These are phyloP conservation scores for Pardalotus punctatus DNA, from an alignment of 2,113 vertebrate genomes.

Conservation along the genomic window DNA sequence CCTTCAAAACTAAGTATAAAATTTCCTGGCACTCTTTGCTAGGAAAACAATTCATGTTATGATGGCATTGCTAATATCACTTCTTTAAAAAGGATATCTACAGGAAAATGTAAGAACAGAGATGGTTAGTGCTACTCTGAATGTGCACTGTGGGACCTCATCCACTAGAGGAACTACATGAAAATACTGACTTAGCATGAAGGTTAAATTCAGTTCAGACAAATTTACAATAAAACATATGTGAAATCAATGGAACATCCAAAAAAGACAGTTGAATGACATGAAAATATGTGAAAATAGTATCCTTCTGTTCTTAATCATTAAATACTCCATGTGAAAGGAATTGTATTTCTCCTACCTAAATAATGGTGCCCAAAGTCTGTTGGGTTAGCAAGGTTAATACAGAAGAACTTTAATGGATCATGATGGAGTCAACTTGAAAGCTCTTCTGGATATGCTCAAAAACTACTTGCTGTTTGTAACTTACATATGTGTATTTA, in stretches of 20 bases:
- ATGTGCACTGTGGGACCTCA: not conserved
- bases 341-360: not conserved
- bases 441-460: not conserved
- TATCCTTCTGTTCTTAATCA: not conserved
- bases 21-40: not conserved
- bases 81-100: not conserved
- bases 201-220: not conserved
- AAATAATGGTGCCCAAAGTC: not conserved
- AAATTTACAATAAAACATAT: not conserved
- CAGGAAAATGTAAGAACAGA: not conserved
- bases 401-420: not conserved
- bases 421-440: not conserved
- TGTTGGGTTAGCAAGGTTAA: not conserved
- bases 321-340: not conserved
- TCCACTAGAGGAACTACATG: not conserved
- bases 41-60: accelerated
- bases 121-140: not conserved
- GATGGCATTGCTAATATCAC: not conserved
- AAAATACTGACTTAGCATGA: not conserved
- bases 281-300: not conserved
- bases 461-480: not conserved
- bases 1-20: not conserved
- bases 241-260: not conserved
- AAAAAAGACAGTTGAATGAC: not conserved
- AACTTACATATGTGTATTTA: not conserved